phyloP scores from a whole-genome alignment of 1,140 invertebrate species.

The Agrilus planipennis region DNA sequence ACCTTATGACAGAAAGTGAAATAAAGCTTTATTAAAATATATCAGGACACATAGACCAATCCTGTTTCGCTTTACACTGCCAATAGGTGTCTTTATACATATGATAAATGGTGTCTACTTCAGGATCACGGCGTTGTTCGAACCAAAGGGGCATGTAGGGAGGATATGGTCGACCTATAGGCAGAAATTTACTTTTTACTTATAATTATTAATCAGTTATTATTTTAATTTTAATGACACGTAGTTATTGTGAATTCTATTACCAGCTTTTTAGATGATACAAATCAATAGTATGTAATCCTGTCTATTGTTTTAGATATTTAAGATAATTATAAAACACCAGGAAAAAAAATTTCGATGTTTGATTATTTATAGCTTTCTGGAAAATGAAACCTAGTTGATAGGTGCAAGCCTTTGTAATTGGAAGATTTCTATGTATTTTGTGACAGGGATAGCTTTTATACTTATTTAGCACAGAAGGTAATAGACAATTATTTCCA shows the following conservation, averaged over 20 bases:
- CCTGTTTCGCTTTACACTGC: conserved; percentile 75
- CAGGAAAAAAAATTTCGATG: too few species aligned
- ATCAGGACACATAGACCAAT: conserved; percentile 87
- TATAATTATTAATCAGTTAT: background rate
- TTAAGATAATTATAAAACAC: too few species aligned
- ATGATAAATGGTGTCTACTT: conserved; percentile 72
- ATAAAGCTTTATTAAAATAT: conserved; percentile 82
- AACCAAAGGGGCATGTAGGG: conserved; percentile 90
- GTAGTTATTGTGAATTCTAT: background rate
- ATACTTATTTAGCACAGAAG: too few species aligned
- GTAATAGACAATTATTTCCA: too few species aligned
- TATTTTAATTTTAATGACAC: background rate
- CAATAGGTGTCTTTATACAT: conserved; percentile 86
- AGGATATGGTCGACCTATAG: conserved; percentile 54
- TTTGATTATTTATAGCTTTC: too few species aligned
- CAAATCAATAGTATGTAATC: background rate
- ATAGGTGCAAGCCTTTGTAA: too few species aligned
- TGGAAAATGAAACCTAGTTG: too few species aligned
- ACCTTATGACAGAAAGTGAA: too few species aligned
- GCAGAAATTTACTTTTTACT: background rate
- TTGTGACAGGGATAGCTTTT: too few species aligned
- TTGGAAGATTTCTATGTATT: background rate
- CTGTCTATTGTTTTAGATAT: background rate
- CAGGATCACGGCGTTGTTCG: conserved; percentile 63
- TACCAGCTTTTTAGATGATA: background rate